Conservation (phyloP, 2,888 invertebrate genomes). For the Volucella zonaria region DNA sequence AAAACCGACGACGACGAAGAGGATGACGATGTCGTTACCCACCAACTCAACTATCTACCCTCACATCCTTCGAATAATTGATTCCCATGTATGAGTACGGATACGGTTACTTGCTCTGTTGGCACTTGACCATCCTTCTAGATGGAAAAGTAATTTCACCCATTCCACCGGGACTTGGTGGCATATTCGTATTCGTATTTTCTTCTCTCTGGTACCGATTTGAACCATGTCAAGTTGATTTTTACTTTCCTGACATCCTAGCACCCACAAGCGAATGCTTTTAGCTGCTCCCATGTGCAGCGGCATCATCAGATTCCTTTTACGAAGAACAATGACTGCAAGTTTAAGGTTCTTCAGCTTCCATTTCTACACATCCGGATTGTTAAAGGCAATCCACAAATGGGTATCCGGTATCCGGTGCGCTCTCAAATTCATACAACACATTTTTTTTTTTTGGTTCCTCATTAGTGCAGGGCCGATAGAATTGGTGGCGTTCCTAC, state of each 20-base stretch:
- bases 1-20: neutral
- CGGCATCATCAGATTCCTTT: neutral
- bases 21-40: no score
- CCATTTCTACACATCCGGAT: conserved; percentile 25
- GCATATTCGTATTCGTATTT: conserved; percentile 21
- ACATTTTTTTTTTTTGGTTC: conserved; percentile 41
- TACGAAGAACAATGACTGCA: conserved; percentile 53
- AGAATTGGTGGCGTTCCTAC: conserved; percentile 24
- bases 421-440: conserved; percentile 36
- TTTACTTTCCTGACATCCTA: conserved; percentile 25
- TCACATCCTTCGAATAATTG: conserved; percentile 57
- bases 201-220: conserved; percentile 13
- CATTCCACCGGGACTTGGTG: neutral
- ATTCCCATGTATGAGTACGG: conserved; percentile 40
- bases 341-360: conserved; percentile 62
- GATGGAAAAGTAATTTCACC: conserved; percentile 32
- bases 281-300: conserved; percentile 1
- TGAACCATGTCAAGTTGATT: conserved; percentile 65
- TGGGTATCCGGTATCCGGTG: conserved; percentile 64
- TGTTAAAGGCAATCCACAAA: conserved; percentile 28
- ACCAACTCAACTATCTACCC: neutral
- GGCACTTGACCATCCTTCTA: conserved; percentile 14
- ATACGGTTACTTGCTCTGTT: no score
- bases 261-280: conserved; percentile 16
- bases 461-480: conserved; percentile 55